phyloP scores from a whole-genome alignment of 2,888 invertebrate species.

The Chrysolina haemoptera region DNA sequence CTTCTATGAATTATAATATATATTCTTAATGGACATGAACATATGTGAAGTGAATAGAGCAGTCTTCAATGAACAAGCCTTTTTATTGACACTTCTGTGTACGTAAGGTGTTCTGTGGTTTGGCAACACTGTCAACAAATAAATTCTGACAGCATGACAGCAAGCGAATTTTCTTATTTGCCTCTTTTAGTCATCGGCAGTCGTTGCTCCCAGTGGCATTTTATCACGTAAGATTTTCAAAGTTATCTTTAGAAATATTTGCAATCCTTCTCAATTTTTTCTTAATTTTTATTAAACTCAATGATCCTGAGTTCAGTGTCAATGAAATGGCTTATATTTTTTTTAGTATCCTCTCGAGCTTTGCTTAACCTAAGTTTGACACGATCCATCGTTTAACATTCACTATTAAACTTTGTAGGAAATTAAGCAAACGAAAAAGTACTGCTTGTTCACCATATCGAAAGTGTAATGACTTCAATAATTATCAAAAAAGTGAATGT shows the following conservation, averaged over 20 bases:
- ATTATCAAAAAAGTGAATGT: too few species aligned
- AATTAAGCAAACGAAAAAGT: too few species aligned
- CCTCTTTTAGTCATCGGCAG: constrained; percentile 21
- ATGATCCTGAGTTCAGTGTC: background rate
- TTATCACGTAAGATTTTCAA: constrained; percentile 77
- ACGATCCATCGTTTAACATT: too few species aligned
- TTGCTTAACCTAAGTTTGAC: too few species aligned
- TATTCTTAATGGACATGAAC: too few species aligned
- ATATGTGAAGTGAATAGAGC: too few species aligned
- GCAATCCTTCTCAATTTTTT: constrained; percentile 56
- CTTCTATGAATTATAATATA: too few species aligned
- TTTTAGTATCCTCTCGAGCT: background rate
- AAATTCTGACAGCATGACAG: background rate
- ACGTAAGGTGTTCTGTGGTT: background rate
- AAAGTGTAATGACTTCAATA: too few species aligned
- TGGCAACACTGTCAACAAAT: background rate
- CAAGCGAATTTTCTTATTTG: background rate
- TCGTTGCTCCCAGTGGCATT: constrained; percentile 83
- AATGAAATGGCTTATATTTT: background rate
- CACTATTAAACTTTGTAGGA: too few species aligned
- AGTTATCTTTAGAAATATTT: constrained; percentile 53
- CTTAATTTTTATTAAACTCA: constrained; percentile 37
- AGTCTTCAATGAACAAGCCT: too few species aligned
- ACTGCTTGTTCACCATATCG: too few species aligned
- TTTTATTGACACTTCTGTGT: background rate